A percentile compares a stretch with the other conserved stretches of the same genome.
Evolutionary conservation across 2,113 vertebrate species (phyloP).

Genomic region (Bambusicola thoracicus): DNA sequence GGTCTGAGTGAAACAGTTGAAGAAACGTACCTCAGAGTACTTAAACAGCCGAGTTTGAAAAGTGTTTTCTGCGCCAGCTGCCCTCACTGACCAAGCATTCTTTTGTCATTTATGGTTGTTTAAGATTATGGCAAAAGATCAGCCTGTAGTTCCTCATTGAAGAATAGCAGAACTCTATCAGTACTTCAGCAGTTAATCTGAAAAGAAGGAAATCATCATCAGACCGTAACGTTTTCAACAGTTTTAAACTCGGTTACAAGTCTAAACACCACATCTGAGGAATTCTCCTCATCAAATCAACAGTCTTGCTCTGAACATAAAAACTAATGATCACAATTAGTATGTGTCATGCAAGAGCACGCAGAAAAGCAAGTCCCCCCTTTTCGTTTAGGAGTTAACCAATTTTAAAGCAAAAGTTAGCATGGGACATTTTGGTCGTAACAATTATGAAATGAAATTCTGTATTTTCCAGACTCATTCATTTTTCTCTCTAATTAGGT

Average conservation of each 20-base stretch:
- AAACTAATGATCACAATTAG: background rate
- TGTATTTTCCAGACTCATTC: background rate
- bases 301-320: background rate
- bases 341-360: fast-evolving
- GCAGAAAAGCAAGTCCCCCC: background rate
- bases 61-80: constrained; percentile 89
- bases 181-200: constrained; percentile 92
- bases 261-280: background rate
- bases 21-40: constrained; percentile 90
- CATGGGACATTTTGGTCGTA: background rate
- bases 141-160: constrained; percentile 99
- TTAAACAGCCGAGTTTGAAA: constrained; percentile 91
- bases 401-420: background rate
- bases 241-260: background rate
- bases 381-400: background rate
- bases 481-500: background rate
- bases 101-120: constrained; percentile 98
- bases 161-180: constrained; percentile 96
- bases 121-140: constrained; percentile 99
- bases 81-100: constrained; percentile 89
- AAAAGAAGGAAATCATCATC: constrained; percentile 63
- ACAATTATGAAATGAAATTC: background rate
- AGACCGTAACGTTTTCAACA: constrained; percentile 16
- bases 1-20: background rate
- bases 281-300: background rate